Evolutionary conservation across 2,797 vertebrate species (phyloP), one percentile per base, ranked within the genome.

Genomic region (Ctenosaura bakeri): DNA sequence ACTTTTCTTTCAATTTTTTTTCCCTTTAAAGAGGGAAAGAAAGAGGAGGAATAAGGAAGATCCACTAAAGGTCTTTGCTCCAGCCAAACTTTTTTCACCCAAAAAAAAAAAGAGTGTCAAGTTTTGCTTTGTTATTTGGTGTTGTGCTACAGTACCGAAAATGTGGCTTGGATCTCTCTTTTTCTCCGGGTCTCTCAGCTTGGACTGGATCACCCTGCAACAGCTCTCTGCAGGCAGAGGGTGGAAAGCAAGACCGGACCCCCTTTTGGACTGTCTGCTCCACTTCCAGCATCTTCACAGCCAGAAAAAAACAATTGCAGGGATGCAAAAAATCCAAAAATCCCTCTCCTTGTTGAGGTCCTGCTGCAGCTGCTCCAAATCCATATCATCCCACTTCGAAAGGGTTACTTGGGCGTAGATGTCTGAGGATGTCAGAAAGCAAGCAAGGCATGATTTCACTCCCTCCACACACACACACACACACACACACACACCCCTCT

Each of bases 101-200:
- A 22, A 62, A 62, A 59, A 52, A 97, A 97, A 97, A 97, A 97
- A 97, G 97, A 97, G 97, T 93, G 96, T 97, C 96, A 97, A 97
- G 96, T 97, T 62, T 96, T 96, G 95, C 95, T 97, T 97, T 98
- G 14, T 16, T 85, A 62, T 82, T 86, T 98, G 98, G 98, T 97
- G 97, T 98, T 97, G 54, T 96, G 95, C 97, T 97, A 93, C 32
- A 94, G 92, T 73, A 42, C 97, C 97, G 95, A 96, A 98, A 54
- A 83, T 32, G 14, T 9, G 64, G 96, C 97, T 97, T 95, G 96
- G 18, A 22, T 62, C 20, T 62, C 20, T 20, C 94, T 96, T 97
- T 29, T 50, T 85, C 24, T 42, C 50, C 20, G 29, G n/a, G 32
- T 52, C 20, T 46, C 54, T 56, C 35, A 26, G 32, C 84, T 22